Base-by-base conservation (phyloP, 2,888 invertebrate species). In the Ormyrus pomaceus region DNA sequence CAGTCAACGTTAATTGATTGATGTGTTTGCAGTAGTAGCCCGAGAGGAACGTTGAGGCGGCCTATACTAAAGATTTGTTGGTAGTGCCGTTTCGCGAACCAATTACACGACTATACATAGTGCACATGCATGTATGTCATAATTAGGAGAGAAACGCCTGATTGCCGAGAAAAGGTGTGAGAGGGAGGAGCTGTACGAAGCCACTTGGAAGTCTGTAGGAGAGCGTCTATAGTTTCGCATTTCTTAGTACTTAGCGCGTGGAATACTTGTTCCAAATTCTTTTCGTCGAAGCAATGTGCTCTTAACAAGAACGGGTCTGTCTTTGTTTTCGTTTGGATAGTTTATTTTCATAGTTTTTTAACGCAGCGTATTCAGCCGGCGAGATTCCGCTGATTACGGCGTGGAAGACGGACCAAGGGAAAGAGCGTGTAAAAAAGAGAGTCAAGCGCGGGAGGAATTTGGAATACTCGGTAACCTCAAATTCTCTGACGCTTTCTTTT, bases 401-500 rank as follows among this genome's bases (percentile, higher is more conserved):
- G 55, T 10, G 56, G 34, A 34, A 34, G 34, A 34, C 34, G 34
- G 34, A 34, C 4, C 34, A 34, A 50, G 62, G n/a, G 72, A 6
- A 46, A 53, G 55, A 62, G 72, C 34, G 34, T 34, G 34, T 34
- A 34, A 34, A 34, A 62, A 9, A 8, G 56, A 48, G 46, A 46
- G 80, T 34, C 34, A 34, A 34, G 34, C 34, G 34, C 34, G 34
- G 34, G 34, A 34, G 34, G 34, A 34, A 34, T 34, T 46, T 19
- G n/a, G 59, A 66, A 45, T 75, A 56, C 53, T 51, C 53, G 59
- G 51, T 75, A 75, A 75, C 75, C 75, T 75, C 34, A 75, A 75
- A 66, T 5, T 56, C 50, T 50, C 34, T 62, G 46, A n/a, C 34
- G 34, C 10, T 19, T 56, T 46, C 13, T 51, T 55, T 34, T 9